Evolutionary conservation across 2,888 invertebrate genomes (phyloP).

Genomic region (Orthosia gothica): DNA sequence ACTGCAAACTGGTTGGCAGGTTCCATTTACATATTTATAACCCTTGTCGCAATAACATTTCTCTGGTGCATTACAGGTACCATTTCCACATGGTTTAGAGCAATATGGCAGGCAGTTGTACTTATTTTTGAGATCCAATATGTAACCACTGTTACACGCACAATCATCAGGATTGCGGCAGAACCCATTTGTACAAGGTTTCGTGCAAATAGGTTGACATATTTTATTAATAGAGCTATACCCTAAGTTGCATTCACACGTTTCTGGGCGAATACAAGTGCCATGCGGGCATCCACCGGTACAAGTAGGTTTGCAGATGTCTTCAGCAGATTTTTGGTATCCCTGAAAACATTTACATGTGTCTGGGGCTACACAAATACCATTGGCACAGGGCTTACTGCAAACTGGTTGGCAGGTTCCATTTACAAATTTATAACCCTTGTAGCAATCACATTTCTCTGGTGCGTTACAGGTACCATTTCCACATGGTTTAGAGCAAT

Average conservation of each 20-base stretch:
- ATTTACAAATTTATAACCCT: too few relatives aligned
- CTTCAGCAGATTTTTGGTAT: background rate
- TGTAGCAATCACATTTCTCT: slow-evolving; percentile 33
- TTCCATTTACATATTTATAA: too few relatives aligned
- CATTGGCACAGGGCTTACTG: slow-evolving; percentile 23
- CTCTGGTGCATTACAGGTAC: too few relatives aligned
- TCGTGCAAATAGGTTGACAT: slow-evolving; percentile 46
- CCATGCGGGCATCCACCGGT: slow-evolving; percentile 38
- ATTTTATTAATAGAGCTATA: background rate
- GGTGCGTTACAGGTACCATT: slow-evolving; percentile 35
- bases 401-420: too few relatives aligned
- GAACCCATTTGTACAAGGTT: slow-evolving; percentile 24
- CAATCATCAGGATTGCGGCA: slow-evolving; percentile 51
- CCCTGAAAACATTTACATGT: slow-evolving; percentile 38
- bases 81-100: slow-evolving; percentile 7
- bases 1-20: slow-evolving; percentile 27
- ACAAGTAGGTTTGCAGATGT: slow-evolving; percentile 40
- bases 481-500: slow-evolving; percentile 14
- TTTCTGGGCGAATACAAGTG: slow-evolving; percentile 40
- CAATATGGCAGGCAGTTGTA: slow-evolving; percentile 38
- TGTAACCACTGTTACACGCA: slow-evolving; percentile 33
- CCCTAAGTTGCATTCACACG: slow-evolving; percentile 38
- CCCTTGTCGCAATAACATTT: too few relatives aligned
- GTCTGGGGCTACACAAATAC: slow-evolving; percentile 29
- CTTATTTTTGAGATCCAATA: background rate